Evolutionary conservation across 2,888 invertebrate genomes (phyloP).

Genomic region (Ectemnius continuus): DNA sequence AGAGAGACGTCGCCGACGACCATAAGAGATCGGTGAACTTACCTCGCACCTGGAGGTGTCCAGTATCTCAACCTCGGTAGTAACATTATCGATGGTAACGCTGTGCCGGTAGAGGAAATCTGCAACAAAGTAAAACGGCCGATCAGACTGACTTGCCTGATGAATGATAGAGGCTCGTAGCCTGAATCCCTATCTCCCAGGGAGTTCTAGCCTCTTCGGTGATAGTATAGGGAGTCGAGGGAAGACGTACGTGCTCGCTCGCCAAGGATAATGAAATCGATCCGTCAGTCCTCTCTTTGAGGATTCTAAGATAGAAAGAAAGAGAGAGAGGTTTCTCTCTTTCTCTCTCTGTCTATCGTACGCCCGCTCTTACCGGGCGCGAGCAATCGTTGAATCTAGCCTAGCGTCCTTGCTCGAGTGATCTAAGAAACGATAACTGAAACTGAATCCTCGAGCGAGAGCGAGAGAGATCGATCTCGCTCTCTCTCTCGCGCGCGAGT

Average conservation of each 20-base stretch:
- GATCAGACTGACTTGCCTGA: slow-evolving; percentile 25
- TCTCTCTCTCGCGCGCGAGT: too few relatives aligned
- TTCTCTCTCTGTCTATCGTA: slow-evolving; percentile 9
- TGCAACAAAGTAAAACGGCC: slow-evolving; percentile 79
- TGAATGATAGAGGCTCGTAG: slow-evolving; percentile 47
- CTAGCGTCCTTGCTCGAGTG: slow-evolving; percentile 49
- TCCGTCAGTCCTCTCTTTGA: slow-evolving; percentile 48
- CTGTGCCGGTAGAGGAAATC: slow-evolving; percentile 89
- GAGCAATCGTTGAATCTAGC: slow-evolving; percentile 53
- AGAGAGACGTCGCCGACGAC: slow-evolving; percentile 3
- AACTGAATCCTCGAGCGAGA: slow-evolving; percentile 43
- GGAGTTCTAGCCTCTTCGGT: slow-evolving; percentile 26
- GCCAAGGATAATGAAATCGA: slow-evolving; percentile 55
- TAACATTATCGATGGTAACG: slow-evolving; percentile 87
- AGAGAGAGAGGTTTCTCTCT: slow-evolving; percentile 27
- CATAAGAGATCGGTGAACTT: slow-evolving; percentile 76
- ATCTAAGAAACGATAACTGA: slow-evolving; percentile 52
- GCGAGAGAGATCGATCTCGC: slow-evolving; percentile 45
- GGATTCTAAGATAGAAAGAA: slow-evolving; percentile 21
- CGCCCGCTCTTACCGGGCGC: neutral
- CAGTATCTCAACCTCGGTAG: slow-evolving; percentile 88
- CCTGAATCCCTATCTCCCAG: slow-evolving; percentile 40
- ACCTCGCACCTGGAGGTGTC: slow-evolving; percentile 90
- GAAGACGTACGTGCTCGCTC: slow-evolving; percentile 52
- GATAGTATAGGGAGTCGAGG: slow-evolving; percentile 33